Base-by-base conservation (phyloP, 92 coral and sea anemone species). In the Hydrozoanthus gracilis region DNA sequence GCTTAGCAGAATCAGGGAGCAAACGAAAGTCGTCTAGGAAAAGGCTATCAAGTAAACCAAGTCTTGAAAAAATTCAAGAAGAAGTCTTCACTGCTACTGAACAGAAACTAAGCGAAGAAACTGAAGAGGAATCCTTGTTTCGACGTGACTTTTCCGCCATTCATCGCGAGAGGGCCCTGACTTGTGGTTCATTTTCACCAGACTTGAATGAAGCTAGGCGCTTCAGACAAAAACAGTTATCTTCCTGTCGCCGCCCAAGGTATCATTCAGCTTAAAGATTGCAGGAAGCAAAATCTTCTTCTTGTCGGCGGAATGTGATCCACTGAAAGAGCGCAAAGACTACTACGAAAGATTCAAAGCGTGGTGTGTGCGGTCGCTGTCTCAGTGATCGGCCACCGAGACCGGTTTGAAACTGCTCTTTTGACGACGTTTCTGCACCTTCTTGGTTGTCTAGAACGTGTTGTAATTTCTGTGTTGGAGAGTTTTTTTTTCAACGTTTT, bases 31-130 rank as follows among this genome's bases (percentile, higher is more conserved):
- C 39, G 39, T 27, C 16, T 5, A 77, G 58, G 11, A 77, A 69
- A 77, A 77, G 17, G 11, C 58, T 49, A 4, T 77, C 50, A 44
- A 77, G 67, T 4, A 56, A 55, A 56, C 83, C 83, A 27, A 55
- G 68, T 77, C 83, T 77, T 35, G 83, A 77, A 55, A 77, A 77
- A 3, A 77, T 77, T 18, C 83, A 77, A 7, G 83, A 77, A 56
- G 83, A 77, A 54, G 51, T 9, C 44, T 44, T 69, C 4, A 4
- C 65, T 14, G 66, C 6, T 27, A 20, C n/a, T 2, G 83, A 77
- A 77, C 13, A 55, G 17, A 20, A 76, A 51, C n/a, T 54, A 17
- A 48, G 18, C 83, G 39, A 45, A 47, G 70, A 77, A 77, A 76
- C 3, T 27, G 39, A 5, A 51, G 54, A 76, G 13, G 83, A 77